Conservation (phyloP, 2,797 vertebrate genomes). For the Acipenser ruthenus region DNA sequence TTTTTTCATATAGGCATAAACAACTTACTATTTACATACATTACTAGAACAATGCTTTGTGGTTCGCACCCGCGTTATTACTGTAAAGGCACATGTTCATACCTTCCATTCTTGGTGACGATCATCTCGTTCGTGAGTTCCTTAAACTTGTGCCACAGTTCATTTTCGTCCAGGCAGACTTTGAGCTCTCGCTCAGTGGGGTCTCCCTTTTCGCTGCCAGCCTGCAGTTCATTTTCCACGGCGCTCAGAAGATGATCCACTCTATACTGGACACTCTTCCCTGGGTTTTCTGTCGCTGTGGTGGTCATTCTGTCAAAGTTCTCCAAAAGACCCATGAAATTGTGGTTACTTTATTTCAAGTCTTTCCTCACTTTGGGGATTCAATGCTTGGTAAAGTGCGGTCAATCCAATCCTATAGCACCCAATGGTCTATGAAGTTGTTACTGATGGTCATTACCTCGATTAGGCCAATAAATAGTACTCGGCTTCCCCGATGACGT, state of each 20-base stretch:
- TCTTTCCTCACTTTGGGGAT: too few species aligned
- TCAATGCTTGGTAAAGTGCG: neutral
- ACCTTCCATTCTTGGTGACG: slow-evolving; percentile 82
- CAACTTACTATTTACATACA: too few species aligned
- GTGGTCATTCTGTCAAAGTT: slow-evolving; percentile 63
- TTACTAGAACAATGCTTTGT: too few species aligned
- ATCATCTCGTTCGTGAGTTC: slow-evolving; percentile 86
- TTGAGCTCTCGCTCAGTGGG: slow-evolving; percentile 74
- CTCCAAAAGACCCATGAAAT: neutral
- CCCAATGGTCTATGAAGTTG: slow-evolving; percentile 4
- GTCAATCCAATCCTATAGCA: slow-evolving; percentile 9
- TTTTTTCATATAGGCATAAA: too few species aligned
- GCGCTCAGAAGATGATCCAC: slow-evolving; percentile 87
- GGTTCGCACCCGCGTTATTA: too few species aligned
- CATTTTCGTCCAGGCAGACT: slow-evolving; percentile 67
- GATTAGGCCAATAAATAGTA: slow-evolving; percentile 57
- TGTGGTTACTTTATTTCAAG: too few species aligned
- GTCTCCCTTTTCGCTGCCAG: slow-evolving; percentile 79
- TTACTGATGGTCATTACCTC: slow-evolving; percentile 3
- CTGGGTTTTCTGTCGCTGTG: slow-evolving; percentile 58
- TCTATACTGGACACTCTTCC: slow-evolving; percentile 65
- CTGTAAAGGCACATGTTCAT: neutral
- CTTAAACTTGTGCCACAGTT: slow-evolving; percentile 77
- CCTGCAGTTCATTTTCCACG: slow-evolving; percentile 73
- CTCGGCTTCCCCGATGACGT: slow-evolving; percentile 32